phyloP scores from a whole-genome alignment of 1,140 invertebrate genomes.

The Rhyzopertha dominica region DNA sequence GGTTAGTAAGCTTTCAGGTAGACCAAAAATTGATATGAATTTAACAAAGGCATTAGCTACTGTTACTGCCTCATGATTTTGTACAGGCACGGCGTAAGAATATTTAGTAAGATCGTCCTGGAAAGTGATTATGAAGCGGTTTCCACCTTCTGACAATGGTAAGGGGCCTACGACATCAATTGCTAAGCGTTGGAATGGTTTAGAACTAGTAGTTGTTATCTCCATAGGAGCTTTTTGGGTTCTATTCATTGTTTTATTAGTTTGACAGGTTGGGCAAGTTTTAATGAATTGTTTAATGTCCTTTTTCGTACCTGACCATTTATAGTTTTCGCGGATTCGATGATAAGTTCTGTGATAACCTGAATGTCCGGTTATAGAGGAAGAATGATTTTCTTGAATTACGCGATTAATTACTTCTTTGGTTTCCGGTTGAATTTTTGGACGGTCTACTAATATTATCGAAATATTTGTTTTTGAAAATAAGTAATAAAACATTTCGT shows the following conservation, averaged over 20 bases:
- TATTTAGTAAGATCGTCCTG: slow-evolving; percentile 42
- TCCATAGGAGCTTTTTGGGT: slow-evolving; percentile 32
- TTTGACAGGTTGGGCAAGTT: slow-evolving; percentile 32
- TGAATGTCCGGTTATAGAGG: too few species aligned
- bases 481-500: too few species aligned
- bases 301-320: slow-evolving; percentile 41
- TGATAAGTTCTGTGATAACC: too few species aligned
- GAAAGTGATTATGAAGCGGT: slow-evolving; percentile 34
- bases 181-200: slow-evolving; percentile 27
- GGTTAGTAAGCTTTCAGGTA: slow-evolving; percentile 34
- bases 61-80: slow-evolving; percentile 33
- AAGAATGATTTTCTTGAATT: too few species aligned
- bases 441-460: too few species aligned
- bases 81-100: slow-evolving; percentile 27
- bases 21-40: slow-evolving; percentile 34
- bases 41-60: slow-evolving; percentile 29
- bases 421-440: too few species aligned
- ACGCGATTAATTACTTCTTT: too few species aligned
- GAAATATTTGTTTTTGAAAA: too few species aligned
- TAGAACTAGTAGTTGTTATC: slow-evolving; percentile 34
- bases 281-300: slow-evolving; percentile 39
- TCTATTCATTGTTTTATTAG: slow-evolving; percentile 31
- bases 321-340: slow-evolving; percentile 37
- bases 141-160: slow-evolving; percentile 23
- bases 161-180: slow-evolving; percentile 39